Base-by-base conservation (phyloP, 2,888 invertebrate genomes). In the Phalera bucephala region DNA sequence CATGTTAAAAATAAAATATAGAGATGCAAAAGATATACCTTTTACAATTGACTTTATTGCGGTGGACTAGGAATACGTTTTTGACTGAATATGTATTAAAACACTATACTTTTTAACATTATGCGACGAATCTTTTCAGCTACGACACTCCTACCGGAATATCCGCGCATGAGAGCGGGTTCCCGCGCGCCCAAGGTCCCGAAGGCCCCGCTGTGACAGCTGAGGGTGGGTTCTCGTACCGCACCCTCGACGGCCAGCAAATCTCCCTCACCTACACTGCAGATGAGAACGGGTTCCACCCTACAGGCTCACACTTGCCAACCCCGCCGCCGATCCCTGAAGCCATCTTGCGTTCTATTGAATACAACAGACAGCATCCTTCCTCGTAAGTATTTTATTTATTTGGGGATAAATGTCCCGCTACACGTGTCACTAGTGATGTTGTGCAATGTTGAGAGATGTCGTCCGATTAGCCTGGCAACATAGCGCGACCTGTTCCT, bases 221-320 rank as follows among this genome's bases (percentile, higher is more conserved):
- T 0, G 92, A 93, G 55, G 94, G 94, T 7, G 92, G 91, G 31
- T 93, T 91, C 80, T 92, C 93, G 10, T 94, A 92, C 77, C 91
- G 92, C 9, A 91, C 93, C 1, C 93, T 93, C 1, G 94, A 94
- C 56, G 93, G 93, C 26, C 91, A 91, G 58, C 88, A 92, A 52
- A 91, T 93, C 60, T 91, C 91, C 6, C 76, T 94, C 36, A 90
- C 91, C 1, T 94, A 94, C 80, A 90, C 92, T 20, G 94, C 94
- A 13, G 94, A 94, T 59, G 94, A 94, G 72, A 93, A 93, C 60
- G 94, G 94, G 34, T 93, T 93, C 82, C 92, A 93, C 60, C 92
- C 93, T 9, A 87, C 79, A 44, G 92, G 92, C 8, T 87, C 91
- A 0, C 93, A 93, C 60, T 74, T 92, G 22, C 92, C 92, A 4